Conservation (phyloP, 2,888 invertebrate genomes). For the Cryptocheilus praepositus region DNA sequence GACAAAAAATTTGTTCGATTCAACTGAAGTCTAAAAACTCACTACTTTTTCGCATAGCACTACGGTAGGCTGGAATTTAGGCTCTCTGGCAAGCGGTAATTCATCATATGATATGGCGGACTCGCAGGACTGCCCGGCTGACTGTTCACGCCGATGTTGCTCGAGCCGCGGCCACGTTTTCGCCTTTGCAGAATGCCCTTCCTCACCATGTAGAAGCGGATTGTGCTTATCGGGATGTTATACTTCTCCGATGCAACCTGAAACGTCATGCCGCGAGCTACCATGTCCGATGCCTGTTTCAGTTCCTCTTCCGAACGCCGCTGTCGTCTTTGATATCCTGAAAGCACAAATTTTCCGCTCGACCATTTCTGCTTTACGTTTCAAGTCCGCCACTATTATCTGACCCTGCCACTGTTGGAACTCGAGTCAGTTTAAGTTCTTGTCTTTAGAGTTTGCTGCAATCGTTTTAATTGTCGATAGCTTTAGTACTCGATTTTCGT, state of each 20-base stretch:
- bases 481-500: too few relatives aligned
- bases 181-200: slow-evolving; percentile 88
- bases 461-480: too few relatives aligned
- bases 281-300: slow-evolving; percentile 89
- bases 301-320: slow-evolving; percentile 86
- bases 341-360: slow-evolving; percentile 1
- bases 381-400: too few relatives aligned
- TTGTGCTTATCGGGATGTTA: slow-evolving; percentile 91
- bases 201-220: slow-evolving; percentile 91
- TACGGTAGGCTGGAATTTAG: slow-evolving; percentile 74
- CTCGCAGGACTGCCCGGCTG: slow-evolving; percentile 81
- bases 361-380: too few relatives aligned
- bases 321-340: slow-evolving; percentile 73
- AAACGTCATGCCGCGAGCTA: slow-evolving; percentile 91
- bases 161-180: slow-evolving; percentile 84
- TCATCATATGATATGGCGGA: slow-evolving; percentile 86
- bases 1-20: slow-evolving; percentile 63
- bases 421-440: too few relatives aligned
- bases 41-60: slow-evolving; percentile 62
- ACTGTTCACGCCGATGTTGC: slow-evolving; percentile 71
- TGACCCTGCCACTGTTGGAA: too few relatives aligned
- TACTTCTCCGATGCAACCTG: slow-evolving; percentile 91
- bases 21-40: slow-evolving; percentile 64
- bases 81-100: slow-evolving; percentile 82
- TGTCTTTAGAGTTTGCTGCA: too few relatives aligned